phyloP scores from a whole-genome alignment of 2,113 vertebrate species.

The Plecturocebus donacophilus region DNA sequence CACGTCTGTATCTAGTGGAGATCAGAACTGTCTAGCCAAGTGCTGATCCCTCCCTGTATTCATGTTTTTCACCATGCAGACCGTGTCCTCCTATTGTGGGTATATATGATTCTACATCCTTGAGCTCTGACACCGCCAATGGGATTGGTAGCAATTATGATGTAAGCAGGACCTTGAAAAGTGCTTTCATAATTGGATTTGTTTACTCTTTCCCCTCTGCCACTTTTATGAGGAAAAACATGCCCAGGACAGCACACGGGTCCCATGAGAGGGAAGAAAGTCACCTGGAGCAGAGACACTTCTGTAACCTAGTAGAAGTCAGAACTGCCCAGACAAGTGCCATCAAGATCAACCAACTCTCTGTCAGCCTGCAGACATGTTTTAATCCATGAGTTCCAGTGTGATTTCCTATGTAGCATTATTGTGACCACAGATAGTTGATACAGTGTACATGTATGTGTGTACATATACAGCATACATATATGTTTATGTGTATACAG shows the following conservation, averaged over 20 bases:
- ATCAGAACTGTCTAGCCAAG: too few species aligned
- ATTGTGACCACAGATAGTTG: too few species aligned
- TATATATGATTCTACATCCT: not conserved
- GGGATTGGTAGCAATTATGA: not conserved
- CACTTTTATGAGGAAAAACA: not conserved
- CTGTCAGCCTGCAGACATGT: too few species aligned
- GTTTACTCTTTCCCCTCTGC: not conserved
- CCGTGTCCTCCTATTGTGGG: not conserved
- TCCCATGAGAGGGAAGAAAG: not conserved
- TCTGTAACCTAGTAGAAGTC: not conserved
- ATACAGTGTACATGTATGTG: not conserved
- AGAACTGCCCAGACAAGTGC: too few species aligned
- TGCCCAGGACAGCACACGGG: not conserved
- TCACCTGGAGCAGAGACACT: not conserved
- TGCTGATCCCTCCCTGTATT: not conserved
- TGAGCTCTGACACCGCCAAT: not conserved
- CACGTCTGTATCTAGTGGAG: too few species aligned
- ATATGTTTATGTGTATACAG: not conserved
- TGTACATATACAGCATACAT: not conserved
- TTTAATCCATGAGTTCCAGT: too few species aligned
- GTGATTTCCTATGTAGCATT: too few species aligned
- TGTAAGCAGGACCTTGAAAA: not conserved
- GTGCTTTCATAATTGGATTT: not conserved
- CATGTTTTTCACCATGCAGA: not conserved
- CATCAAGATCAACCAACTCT: too few species aligned